Evolutionary conservation across 1,140 invertebrate species (phyloP).

Genomic region (Sarcophaga peregrina): DNA sequence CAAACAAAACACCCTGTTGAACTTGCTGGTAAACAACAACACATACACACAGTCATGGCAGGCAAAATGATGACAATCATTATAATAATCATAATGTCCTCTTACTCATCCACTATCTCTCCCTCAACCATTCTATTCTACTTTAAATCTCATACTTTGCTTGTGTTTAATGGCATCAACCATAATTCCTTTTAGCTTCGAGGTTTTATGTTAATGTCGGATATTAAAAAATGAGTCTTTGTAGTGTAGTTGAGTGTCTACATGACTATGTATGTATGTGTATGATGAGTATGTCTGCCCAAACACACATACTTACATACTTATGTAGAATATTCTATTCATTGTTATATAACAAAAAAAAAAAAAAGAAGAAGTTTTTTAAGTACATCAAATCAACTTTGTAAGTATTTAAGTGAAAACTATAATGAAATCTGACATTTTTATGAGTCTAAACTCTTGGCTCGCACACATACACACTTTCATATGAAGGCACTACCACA

Average conservation of each 20-base stretch:
- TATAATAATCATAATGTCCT: neutral
- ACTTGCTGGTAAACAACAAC: neutral
- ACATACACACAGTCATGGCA: too few relatives aligned
- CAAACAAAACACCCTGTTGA: neutral
- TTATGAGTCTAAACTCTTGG: neutral
- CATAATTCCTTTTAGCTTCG: slow-evolving; percentile 7
- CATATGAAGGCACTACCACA: neutral
- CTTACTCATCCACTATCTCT: too few relatives aligned
- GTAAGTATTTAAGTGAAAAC: slow-evolving; percentile 38
- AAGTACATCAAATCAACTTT: slow-evolving; percentile 19
- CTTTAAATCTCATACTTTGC: too few relatives aligned
- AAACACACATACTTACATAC: too few relatives aligned
- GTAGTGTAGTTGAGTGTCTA: neutral
- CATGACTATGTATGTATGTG: neutral
- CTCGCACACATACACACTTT: neutral
- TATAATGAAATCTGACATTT: slow-evolving; percentile 31
- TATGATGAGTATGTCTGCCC: too few relatives aligned
- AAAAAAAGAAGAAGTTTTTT: neutral
- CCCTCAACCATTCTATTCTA: too few relatives aligned
- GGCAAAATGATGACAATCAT: neutral
- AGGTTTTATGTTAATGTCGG: slow-evolving; percentile 5
- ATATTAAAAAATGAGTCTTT: neutral
- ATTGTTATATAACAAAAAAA: neutral
- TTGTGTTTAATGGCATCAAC: neutral
- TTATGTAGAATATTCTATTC: neutral